A percentile compares a stretch with the other conserved stretches of the same genome.
Conservation (phyloP, 2,113 vertebrate genomes). For the Cranoglanis bouderius region DNA sequence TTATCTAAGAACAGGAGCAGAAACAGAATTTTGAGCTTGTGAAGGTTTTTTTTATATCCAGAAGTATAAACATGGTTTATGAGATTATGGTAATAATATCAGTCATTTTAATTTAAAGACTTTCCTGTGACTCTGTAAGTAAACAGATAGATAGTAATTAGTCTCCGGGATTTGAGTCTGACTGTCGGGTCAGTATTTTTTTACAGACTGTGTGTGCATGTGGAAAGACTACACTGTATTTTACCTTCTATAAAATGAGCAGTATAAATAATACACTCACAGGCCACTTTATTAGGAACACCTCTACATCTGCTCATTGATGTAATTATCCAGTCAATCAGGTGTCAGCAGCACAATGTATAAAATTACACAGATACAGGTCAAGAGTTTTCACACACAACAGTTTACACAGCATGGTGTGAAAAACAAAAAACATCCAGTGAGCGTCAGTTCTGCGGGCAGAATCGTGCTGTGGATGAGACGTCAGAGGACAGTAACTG, state of each 20-base stretch:
- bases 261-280: too few species aligned
- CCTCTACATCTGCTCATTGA: too few species aligned
- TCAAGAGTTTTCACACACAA: not conserved
- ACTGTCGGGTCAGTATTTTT: too few species aligned
- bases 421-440: too few species aligned
- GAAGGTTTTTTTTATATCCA: not conserved
- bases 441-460: too few species aligned
- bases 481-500: too few species aligned
- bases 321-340: not conserved
- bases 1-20: conserved; percentile 75
- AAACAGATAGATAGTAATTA: not conserved
- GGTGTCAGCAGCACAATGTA: not conserved
- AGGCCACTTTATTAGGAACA: too few species aligned
- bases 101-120: not conserved
- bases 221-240: not conserved
- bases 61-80: not conserved
- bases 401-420: too few species aligned
- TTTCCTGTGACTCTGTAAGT: not conserved
- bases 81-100: not conserved
- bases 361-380: not conserved
- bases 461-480: too few species aligned
- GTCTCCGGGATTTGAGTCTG: not conserved
- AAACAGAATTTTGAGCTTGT: not conserved
- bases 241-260: not conserved
- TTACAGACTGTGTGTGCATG: too few species aligned